Conservation (phyloP, 1,140 invertebrate genomes). For the Aphelenchoides avenae region DNA sequence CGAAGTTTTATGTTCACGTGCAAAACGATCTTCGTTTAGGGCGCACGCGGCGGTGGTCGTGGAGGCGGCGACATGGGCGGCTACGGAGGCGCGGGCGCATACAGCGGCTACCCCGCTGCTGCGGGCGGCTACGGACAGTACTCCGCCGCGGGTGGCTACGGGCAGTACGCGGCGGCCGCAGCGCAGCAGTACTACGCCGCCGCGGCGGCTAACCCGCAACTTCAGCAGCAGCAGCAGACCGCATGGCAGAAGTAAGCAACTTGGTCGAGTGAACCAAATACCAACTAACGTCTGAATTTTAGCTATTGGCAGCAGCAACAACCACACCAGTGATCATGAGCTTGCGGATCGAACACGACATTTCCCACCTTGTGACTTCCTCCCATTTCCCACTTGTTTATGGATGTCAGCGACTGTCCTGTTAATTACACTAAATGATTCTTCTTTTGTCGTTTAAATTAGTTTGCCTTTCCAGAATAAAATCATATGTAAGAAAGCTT, state of each 20-base stretch:
- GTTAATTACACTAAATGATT: no score
- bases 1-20: no score
- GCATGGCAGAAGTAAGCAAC: neutral
- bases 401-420: no score
- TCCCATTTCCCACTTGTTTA: no score
- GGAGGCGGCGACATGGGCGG: neutral
- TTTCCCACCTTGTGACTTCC: no score
- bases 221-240: neutral
- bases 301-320: no score
- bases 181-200: constrained; percentile 1
- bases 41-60: neutral
- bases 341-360: no score
- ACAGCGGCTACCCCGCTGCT: constrained; percentile 1
- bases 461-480: no score
- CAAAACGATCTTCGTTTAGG: neutral
- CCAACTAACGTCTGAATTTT: no score
- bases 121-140: neutral
- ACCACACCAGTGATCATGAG: no score
- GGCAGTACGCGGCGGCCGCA: neutral
- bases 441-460: no score
- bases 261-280: neutral
- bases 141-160: constrained; percentile 3
- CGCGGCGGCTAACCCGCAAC: neutral
- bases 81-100: constrained; percentile 1
- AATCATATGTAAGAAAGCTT: no score